phyloP scores from a whole-genome alignment of 2,888 invertebrate species.

The Mechanitis messenoides region DNA sequence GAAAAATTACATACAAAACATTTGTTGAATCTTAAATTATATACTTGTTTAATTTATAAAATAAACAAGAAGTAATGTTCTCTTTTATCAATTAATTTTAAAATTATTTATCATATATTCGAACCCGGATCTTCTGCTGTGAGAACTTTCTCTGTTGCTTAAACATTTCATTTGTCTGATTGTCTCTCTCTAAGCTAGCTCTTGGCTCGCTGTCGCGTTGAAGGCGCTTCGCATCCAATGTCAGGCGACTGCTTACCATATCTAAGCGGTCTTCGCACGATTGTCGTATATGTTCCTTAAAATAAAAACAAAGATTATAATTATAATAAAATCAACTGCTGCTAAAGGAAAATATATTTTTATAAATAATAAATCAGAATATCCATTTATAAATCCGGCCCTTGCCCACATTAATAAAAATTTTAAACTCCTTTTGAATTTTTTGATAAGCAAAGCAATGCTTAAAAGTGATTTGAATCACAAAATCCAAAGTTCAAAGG shows the following conservation, averaged over 20 bases:
- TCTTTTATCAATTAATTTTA: background rate
- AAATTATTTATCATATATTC: conserved; percentile 4
- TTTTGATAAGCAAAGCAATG: background rate
- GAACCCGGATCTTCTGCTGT: conserved; percentile 50
- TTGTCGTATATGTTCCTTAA: conserved; percentile 78
- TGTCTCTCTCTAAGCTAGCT: conserved; percentile 64
- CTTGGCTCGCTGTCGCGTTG: conserved; percentile 58
- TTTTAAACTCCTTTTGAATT: background rate
- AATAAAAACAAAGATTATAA: conserved; percentile 2
- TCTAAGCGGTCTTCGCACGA: conserved; percentile 88
- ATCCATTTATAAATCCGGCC: too few species aligned
- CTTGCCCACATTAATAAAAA: background rate
- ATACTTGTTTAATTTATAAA: background rate
- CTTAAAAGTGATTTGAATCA: background rate
- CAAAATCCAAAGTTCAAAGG: background rate
- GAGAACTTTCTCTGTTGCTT: conserved; percentile 61
- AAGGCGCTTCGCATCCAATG: conserved; percentile 56
- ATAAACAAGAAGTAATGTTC: background rate
- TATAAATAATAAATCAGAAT: background rate
- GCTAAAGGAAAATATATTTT: too few species aligned
- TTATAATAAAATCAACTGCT: too few species aligned
- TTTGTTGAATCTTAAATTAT: conserved; percentile 1
- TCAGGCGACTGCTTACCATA: conserved; percentile 50
- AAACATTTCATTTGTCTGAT: conserved; percentile 68
- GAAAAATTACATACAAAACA: conserved; percentile 22